A percentile compares a stretch with the other conserved stretches of the same genome.
Evolutionary conservation across 2,797 vertebrate species (phyloP).

Genomic region (Phataginus tricuspis): DNA sequence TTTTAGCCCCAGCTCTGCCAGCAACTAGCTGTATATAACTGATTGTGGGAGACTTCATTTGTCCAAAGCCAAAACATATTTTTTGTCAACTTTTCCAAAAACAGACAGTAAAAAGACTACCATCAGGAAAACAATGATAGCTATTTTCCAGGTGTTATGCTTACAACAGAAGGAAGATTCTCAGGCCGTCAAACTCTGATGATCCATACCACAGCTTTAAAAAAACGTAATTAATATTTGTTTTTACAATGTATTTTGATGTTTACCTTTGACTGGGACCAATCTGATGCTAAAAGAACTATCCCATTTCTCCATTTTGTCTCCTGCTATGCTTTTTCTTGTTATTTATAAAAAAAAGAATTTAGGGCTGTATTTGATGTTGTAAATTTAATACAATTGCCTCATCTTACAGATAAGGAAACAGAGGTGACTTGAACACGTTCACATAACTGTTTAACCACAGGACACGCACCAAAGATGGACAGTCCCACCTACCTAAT

Average conservation of each 20-base stretch:
- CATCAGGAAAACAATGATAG: background rate
- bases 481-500: background rate
- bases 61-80: background rate
- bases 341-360: conserved; percentile 8
- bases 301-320: background rate
- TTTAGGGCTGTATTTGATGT: background rate
- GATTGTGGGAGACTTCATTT: background rate
- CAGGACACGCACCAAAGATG: background rate
- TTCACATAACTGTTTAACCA: background rate
- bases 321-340: background rate
- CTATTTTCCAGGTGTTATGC: background rate
- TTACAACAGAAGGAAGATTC: background rate
- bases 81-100: background rate
- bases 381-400: background rate
- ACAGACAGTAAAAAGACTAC: background rate
- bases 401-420: background rate
- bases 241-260: background rate
- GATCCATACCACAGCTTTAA: background rate
- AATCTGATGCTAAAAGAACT: background rate
- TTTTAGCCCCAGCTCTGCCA: background rate
- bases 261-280: background rate
- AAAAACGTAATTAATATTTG: background rate
- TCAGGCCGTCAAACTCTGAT: background rate
- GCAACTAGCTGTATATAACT: background rate
- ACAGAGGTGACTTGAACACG: background rate